These are phyloP conservation scores for Oreochromis aureus DNA, from an alignment of 2,113 vertebrate genomes.

Conservation along the genomic window DNA sequence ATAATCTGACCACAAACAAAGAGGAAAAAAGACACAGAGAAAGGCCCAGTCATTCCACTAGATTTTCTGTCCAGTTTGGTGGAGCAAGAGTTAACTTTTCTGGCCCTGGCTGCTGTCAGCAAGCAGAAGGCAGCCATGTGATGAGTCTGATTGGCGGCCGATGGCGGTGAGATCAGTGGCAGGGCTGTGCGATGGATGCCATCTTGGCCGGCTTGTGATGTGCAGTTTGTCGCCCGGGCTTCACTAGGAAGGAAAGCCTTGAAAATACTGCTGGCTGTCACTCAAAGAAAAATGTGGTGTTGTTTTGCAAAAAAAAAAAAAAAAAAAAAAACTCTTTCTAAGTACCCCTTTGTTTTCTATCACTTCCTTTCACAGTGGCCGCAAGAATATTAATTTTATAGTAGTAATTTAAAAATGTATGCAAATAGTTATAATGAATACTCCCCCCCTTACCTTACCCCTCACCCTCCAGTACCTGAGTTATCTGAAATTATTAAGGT, in stretches of 20 bases:
- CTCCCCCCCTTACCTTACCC: not conserved
- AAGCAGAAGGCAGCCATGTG: slow-evolving; percentile 67
- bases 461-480: not conserved
- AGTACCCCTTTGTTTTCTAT: slow-evolving; percentile 45
- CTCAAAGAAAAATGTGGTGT: slow-evolving; percentile 47
- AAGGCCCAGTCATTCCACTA: not conserved
- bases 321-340: not conserved
- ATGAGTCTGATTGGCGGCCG: slow-evolving; percentile 71
- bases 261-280: slow-evolving; percentile 70
- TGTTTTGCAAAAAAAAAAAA: slow-evolving; percentile 14
- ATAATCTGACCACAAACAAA: slow-evolving; percentile 54
- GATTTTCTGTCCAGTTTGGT: slow-evolving; percentile 21
- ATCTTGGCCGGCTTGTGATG: slow-evolving; percentile 69
- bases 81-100: slow-evolving; percentile 59
- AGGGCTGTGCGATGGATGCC: slow-evolving; percentile 65
- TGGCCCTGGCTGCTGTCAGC: slow-evolving; percentile 61
- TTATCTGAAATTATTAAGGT: not conserved
- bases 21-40: not conserved
- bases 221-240: slow-evolving; percentile 67
- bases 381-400: not conserved
- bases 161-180: slow-evolving; percentile 67
- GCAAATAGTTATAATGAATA: too few relatives aligned
- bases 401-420: not conserved
- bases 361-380: slow-evolving; percentile 3
- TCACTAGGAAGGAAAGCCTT: slow-evolving; percentile 64